A percentile compares a stretch with the other conserved stretches of the same genome.
phyloP scores from a whole-genome alignment of 2,113 vertebrate genomes.

The Onychorhynchus coronatus region DNA sequence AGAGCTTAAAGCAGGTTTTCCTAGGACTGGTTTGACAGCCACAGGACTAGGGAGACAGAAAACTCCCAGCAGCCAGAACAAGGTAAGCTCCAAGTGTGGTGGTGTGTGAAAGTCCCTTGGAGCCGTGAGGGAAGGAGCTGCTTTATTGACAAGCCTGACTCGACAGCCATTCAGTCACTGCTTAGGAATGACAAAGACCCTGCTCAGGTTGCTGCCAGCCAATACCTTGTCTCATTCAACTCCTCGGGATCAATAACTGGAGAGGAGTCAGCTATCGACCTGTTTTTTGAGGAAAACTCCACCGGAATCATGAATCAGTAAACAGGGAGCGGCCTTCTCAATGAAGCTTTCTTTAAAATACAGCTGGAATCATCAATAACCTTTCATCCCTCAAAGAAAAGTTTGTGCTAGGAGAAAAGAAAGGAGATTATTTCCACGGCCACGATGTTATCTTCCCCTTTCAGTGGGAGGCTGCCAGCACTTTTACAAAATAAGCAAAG shows the following conservation, averaged over 20 bases:
- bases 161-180: neutral
- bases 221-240: neutral
- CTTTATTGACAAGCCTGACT: neutral
- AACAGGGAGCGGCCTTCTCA: neutral
- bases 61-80: accelerated
- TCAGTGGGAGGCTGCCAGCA: neutral
- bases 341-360: neutral
- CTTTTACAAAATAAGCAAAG: neutral
- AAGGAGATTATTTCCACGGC: neutral
- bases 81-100: accelerated
- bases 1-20: neutral
- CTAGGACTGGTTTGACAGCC: neutral
- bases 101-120: accelerated
- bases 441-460: neutral
- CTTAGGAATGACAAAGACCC: neutral
- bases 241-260: neutral
- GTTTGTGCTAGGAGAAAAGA: neutral
- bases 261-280: neutral
- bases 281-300: neutral
- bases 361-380: neutral
- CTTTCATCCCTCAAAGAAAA: neutral
- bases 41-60: neutral
- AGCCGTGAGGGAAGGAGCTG: neutral
- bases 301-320: neutral
- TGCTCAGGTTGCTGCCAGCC: neutral